A percentile compares a stretch with the other conserved stretches of the same genome.
These are phyloP conservation scores for Allolobophora icterica DNA, from an alignment of 2,888 invertebrate species.

Conservation along the genomic window DNA sequence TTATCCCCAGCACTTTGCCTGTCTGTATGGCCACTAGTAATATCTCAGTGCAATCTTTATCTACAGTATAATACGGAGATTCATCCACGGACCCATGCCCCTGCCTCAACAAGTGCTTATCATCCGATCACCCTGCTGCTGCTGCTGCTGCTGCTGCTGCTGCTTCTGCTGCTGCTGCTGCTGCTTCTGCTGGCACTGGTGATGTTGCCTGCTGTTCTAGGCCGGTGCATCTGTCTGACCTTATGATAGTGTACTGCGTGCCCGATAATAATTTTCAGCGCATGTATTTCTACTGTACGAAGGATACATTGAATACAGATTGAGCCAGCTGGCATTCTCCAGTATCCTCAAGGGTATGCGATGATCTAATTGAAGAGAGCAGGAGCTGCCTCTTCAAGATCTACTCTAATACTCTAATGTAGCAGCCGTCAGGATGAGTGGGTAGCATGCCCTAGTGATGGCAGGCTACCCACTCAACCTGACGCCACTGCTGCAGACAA, in stretches of 20 bases:
- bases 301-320: constrained; percentile 10
- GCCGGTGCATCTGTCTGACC: constrained; percentile 17
- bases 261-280: constrained; percentile 14
- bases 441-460: background rate
- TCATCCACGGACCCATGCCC: background rate
- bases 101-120: constrained; percentile 3
- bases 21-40: background rate
- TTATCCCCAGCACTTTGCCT: background rate
- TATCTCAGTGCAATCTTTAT: background rate
- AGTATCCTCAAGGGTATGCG: background rate
- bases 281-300: background rate
- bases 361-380: background rate
- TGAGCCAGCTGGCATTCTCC: background rate
- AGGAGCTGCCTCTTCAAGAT: background rate
- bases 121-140: background rate
- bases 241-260: constrained; percentile 17
- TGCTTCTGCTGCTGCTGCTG: background rate
- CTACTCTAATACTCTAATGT: background rate
- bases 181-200: background rate
- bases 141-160: too few relatives aligned
- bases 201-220: constrained; percentile 1
- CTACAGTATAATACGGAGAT: background rate
- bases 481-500: background rate
- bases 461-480: background rate
- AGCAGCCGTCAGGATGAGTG: background rate